Evolutionary conservation across 2,113 vertebrate species (phyloP).

Genomic region (Cettia cetti): DNA sequence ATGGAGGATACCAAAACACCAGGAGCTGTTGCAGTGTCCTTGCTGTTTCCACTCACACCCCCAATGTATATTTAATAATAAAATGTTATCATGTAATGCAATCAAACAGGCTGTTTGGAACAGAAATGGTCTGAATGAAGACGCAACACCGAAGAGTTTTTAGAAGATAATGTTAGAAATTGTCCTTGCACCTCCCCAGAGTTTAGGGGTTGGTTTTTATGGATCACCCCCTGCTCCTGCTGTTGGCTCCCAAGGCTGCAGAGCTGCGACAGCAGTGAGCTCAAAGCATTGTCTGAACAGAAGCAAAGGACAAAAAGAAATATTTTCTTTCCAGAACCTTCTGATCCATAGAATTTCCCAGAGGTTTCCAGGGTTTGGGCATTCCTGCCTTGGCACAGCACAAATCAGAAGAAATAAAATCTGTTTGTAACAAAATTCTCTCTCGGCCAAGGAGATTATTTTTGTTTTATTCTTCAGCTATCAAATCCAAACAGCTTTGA

Average conservation of each 20-base stretch:
- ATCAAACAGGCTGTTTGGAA: neutral
- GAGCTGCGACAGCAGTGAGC: neutral
- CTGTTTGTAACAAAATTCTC: neutral
- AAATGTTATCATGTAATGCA: neutral
- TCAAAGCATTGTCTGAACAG: neutral
- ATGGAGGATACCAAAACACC: neutral
- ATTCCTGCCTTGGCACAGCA: neutral
- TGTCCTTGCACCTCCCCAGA: neutral
- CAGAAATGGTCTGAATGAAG: neutral
- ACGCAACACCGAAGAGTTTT: neutral
- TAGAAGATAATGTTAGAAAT: neutral
- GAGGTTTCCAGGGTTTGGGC: neutral
- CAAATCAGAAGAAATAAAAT: neutral
- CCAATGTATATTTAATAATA: neutral
- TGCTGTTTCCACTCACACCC: neutral
- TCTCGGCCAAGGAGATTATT: neutral
- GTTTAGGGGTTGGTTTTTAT: neutral
- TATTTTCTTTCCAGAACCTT: neutral
- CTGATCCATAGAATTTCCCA: neutral
- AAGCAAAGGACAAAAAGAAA: neutral
- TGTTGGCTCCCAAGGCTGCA: neutral
- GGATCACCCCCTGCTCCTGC: neutral
- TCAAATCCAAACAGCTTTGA: neutral
- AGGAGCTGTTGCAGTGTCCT: neutral
- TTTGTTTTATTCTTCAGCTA: neutral